Evolutionary conservation across 2,113 vertebrate genomes (phyloP).

Genomic region (Halichoeres trimaculatus): DNA sequence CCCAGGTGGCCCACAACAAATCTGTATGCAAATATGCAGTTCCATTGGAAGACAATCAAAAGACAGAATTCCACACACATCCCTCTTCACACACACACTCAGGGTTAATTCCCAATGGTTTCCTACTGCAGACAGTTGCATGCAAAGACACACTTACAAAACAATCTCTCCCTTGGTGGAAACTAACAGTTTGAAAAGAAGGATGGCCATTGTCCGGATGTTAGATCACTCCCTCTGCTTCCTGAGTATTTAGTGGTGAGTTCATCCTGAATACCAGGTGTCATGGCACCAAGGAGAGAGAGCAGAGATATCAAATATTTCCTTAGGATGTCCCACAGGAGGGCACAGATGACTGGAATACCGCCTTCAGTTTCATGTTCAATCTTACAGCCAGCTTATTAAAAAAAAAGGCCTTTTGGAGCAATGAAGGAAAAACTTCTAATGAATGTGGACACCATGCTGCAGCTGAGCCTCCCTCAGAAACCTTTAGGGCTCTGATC

Average conservation of each 20-base stretch:
- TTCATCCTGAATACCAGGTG: constrained; percentile 51
- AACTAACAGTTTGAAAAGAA: constrained; percentile 28
- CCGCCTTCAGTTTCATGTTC: not conserved
- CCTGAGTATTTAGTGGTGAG: constrained; percentile 29
- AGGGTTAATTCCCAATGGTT: constrained; percentile 35
- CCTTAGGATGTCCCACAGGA: constrained; percentile 24
- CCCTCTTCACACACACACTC: constrained; percentile 6
- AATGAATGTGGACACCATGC: constrained; percentile 60
- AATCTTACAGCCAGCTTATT: not conserved
- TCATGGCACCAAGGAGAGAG: constrained; percentile 15
- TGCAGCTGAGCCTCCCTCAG: constrained; percentile 41
- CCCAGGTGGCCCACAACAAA: constrained; percentile 49
- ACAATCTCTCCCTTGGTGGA: constrained; percentile 47
- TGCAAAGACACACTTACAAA: constrained; percentile 41
- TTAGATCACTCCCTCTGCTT: constrained; percentile 36
- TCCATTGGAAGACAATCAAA: constrained; percentile 61
- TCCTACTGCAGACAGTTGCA: constrained; percentile 15
- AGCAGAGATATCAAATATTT: constrained; percentile 40
- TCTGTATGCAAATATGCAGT: constrained; percentile 47
- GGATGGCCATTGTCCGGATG: constrained; percentile 24
- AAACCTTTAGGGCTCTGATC: constrained; percentile 39
- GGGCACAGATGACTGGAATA: not conserved
- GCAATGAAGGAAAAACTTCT: constrained; percentile 18
- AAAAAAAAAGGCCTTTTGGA: not conserved
- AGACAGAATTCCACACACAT: constrained; percentile 30